Evolutionary conservation across 1,140 invertebrate genomes (phyloP), one percentile per base, ranked within the genome.

Genomic region (Ephestia elutella): DNA sequence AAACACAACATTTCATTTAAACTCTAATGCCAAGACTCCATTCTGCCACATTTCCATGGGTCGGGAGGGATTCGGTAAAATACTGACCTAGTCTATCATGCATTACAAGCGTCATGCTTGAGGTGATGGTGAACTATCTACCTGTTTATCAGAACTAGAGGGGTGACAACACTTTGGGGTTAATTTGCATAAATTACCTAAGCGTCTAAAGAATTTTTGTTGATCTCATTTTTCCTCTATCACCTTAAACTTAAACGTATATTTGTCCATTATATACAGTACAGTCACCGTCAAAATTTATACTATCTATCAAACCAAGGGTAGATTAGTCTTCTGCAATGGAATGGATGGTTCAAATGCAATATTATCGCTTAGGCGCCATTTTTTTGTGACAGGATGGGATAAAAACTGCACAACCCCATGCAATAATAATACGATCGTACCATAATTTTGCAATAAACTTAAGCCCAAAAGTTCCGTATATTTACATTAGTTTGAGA

Each of bases 101-200:
- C 58, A 49, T 15, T 25, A 55, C 17, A 60, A 60, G 58, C 51
- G 53, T 13, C 58, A 60, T 60, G 58, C 58, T 30, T 49, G 53
- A 54, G 58, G 25, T 62, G 55, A 60, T 32, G 49, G 49, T 66
- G 65, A 54, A 48, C 64, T 66, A 66, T 30, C 32, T 53, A 53
- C 28, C 13, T 44, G 32, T 35, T 60, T 5, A 54, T 54, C 19
- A 32, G 32, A 53, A 58, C n/a, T 53, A 49, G 25, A 60, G n/a
- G 50, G 57, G 32, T 50, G 9, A 50, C 20, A 10, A 48, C 15
- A 25, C 20, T 13, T 19, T 13, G 21, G 18, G 58, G 51, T 48
- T 48, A 59, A 59, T 54, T 60, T 25, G 32, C 58, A 48, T 30
- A 30, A 5, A 54, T 30, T 60, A 60, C 58, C 58, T 60, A 60